Percentiles rank a stretch among this genome's conserved stretches.
These are phyloP conservation scores for Poeciliopsis gracilis DNA, from an alignment of 2,797 vertebrate species.

Conservation along the genomic window DNA sequence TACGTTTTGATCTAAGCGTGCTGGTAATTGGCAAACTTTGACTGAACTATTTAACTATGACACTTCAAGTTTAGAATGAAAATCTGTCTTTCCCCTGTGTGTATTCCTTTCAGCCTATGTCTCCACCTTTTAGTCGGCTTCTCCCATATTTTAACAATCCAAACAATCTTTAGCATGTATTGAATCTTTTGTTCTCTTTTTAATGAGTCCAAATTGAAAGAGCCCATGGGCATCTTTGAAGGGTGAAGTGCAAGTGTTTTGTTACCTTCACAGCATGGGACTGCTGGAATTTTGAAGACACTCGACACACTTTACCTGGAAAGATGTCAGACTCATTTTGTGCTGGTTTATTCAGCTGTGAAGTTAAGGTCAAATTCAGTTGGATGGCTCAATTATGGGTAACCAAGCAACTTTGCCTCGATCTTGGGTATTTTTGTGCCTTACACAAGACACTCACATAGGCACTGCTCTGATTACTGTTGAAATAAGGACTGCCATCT, in stretches of 20 bases:
- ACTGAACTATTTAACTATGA: constrained; percentile 47
- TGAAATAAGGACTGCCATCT: constrained; percentile 49
- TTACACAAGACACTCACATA: constrained; percentile 37
- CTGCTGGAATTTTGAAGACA: constrained; percentile 35
- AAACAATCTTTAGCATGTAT: constrained; percentile 22
- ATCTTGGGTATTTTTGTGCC: constrained; percentile 52
- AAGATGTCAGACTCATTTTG: constrained; percentile 66
- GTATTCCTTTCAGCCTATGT: neutral
- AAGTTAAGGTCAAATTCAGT: constrained; percentile 55
- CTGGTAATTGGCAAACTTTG: constrained; percentile 54
- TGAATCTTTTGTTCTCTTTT: constrained; percentile 1
- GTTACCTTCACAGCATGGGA: constrained; percentile 45
- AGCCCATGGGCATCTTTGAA: constrained; percentile 20
- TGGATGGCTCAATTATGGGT: constrained; percentile 67
- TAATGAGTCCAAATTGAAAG: constrained; percentile 26
- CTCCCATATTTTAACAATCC: constrained; percentile 30
- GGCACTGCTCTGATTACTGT: constrained; percentile 30
- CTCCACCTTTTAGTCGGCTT: constrained; percentile 16
- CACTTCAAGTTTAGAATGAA: constrained; percentile 62
- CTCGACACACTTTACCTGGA: constrained; percentile 63
- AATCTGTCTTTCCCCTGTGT: constrained; percentile 31
- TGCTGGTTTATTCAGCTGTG: constrained; percentile 64
- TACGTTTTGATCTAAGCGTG: constrained; percentile 34
- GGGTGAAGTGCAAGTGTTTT: constrained; percentile 49
- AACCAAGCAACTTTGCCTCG: constrained; percentile 25